A percentile compares a stretch with the other conserved stretches of the same genome.
Conservation (phyloP, 2,888 invertebrate genomes). For the Onchidella celtica region DNA sequence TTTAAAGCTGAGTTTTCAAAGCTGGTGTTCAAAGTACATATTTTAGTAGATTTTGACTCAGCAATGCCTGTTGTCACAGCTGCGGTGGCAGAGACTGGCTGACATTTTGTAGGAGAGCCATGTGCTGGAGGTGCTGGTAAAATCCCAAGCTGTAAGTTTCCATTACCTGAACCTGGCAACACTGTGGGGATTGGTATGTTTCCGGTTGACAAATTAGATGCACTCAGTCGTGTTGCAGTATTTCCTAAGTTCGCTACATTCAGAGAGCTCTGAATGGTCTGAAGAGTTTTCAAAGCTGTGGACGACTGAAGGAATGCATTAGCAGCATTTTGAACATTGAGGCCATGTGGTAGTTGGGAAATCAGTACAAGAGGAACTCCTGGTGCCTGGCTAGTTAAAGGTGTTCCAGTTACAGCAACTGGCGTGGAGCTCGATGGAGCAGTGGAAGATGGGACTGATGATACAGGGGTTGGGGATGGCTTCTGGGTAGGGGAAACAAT, state of each 20-base stretch:
- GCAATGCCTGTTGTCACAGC: background rate
- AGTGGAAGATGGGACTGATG: background rate
- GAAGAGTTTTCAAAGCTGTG: constrained; percentile 30
- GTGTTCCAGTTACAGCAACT: background rate
- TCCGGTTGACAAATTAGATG: background rate
- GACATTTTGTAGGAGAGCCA: background rate
- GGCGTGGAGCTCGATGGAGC: background rate
- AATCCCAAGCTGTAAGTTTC: background rate
- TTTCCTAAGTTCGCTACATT: constrained; percentile 26
- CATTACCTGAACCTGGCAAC: background rate
- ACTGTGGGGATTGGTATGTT: background rate
- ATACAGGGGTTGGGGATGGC: background rate
- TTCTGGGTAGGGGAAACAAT: constrained; percentile 27
- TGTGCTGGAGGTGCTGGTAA: background rate
- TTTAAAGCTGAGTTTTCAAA: background rate
- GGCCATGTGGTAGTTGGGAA: constrained; percentile 28
- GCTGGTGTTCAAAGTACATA: background rate
- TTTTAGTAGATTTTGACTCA: background rate
- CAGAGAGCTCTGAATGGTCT: constrained; percentile 29
- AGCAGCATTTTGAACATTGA: constrained; percentile 28
- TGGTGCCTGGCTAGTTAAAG: background rate
- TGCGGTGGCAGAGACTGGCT: background rate
- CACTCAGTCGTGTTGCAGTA: background rate
- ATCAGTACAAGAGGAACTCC: constrained; percentile 39
- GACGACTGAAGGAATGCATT: constrained; percentile 32